Base-by-base conservation (phyloP, 1,140 invertebrate species). In the Bombus superbus region DNA sequence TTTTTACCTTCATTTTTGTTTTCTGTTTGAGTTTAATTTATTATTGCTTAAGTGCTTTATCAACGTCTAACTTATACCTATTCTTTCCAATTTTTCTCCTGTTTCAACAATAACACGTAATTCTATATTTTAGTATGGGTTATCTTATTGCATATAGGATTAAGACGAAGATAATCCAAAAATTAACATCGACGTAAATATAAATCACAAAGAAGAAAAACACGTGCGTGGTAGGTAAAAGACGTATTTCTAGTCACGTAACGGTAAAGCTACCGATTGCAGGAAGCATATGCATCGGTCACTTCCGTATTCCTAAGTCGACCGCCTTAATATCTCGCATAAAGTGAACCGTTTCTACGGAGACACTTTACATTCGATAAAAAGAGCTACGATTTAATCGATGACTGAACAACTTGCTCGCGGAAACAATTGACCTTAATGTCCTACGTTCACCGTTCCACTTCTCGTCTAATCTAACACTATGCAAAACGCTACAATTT, bases 211-310 rank as follows among this genome's bases (percentile, higher is more conserved):
- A n/a, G 40, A 2, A 68, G 8, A 40, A 59, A 85, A 72, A 32
- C 47, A 53, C 22, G 3, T 32, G 42, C 6, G 3, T 57, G 1
- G n/a, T 22, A 18, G 32, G 4, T 38, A 38, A 62, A 86, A 69
- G 76, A 75, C 47, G 69, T 53, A 69, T 25, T 79, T 86, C 75
- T 64, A 68, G 86, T 90, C 88, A 90, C 89, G 82, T 90, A 90
- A 90, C 89, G 86, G 85, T 85, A 73, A 44, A 47, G n/a, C 5
- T 71, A 9, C 38, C 38, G 35, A 57, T 64, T 90, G 35, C 74
- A 90, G 79, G 86, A 88, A 90, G 83, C 72, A 57, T 71, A 76
- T 75, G 32, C 66, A 42, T n/a, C 38, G 72, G 77, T 72, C 53
- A 71, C 77, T 90, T 90, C 88, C 88, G 88, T 89, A 78, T 86